These are phyloP conservation scores for Triplophysa yarkandensis DNA, from an alignment of 2,797 vertebrate species.

Conservation along the genomic window DNA sequence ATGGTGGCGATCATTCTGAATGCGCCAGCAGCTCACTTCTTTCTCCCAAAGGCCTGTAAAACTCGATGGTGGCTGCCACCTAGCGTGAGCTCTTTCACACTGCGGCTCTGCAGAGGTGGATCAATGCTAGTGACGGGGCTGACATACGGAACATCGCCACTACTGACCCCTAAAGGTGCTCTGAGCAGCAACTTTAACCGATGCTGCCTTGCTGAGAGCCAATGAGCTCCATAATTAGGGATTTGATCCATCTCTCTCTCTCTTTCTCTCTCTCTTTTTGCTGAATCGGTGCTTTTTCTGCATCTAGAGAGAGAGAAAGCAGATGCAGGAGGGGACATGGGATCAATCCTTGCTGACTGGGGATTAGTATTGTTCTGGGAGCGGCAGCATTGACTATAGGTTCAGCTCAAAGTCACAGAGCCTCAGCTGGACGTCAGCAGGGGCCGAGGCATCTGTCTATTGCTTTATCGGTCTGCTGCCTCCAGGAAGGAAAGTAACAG, in stretches of 20 bases:
- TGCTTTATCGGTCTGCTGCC: conserved; percentile 36
- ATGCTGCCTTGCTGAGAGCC: conserved; percentile 47
- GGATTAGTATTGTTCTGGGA: conserved; percentile 64
- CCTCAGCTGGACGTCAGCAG: conserved; percentile 50
- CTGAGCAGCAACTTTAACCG: conserved; percentile 33
- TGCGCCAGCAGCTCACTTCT: conserved; percentile 67
- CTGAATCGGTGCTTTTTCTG: conserved; percentile 49
- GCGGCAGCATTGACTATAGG: conserved; percentile 43
- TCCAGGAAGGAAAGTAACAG: conserved; percentile 13
- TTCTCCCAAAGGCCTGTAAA: conserved; percentile 40
- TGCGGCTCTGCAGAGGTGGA: conserved; percentile 41
- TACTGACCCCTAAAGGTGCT: conserved; percentile 39
- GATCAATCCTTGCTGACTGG: conserved; percentile 72
- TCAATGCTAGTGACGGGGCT: conserved; percentile 35
- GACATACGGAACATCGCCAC: conserved; percentile 14
- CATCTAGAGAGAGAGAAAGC: conserved; percentile 46
- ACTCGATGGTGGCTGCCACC: conserved; percentile 71
- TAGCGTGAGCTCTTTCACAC: conserved; percentile 61
- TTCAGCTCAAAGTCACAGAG: conserved; percentile 52
- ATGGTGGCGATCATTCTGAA: conserved; percentile 71
- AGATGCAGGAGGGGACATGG: conserved; percentile 62
- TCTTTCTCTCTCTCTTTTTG: conserved; percentile 44
- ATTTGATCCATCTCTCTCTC: conserved; percentile 51
- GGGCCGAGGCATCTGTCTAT: conserved; percentile 27
- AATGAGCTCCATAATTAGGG: conserved; percentile 56